Percentiles rank a stretch among this genome's conserved stretches.
phyloP scores from a whole-genome alignment of 2,113 vertebrate species.

The Xenopus tropicalis region DNA sequence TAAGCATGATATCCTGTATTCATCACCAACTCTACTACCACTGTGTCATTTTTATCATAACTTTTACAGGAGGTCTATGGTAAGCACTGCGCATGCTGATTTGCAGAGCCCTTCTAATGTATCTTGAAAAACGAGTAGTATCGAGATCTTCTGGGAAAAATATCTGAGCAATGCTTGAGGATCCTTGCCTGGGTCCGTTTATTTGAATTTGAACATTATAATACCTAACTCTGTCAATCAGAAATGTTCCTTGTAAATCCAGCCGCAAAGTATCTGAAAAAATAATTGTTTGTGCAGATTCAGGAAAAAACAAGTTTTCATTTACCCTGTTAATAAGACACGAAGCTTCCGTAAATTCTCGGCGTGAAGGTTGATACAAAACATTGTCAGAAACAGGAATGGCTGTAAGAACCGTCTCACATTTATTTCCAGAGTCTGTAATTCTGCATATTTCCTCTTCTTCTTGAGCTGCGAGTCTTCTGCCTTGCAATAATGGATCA shows the following conservation, averaged over 20 bases:
- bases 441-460: neutral
- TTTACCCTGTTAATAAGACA: neutral
- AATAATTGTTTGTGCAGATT: neutral
- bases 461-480: neutral
- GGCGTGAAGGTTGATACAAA: neutral
- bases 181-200: neutral
- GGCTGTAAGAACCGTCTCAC: neutral
- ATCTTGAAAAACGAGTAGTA: neutral
- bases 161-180: neutral
- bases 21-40: too few species aligned
- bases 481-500: neutral
- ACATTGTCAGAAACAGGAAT: neutral
- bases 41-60: too few species aligned
- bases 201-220: neutral
- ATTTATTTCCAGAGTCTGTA: neutral
- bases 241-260: neutral
- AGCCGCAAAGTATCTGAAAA: neutral
- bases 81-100: neutral
- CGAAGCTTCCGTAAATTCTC: neutral
- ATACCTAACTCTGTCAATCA: neutral
- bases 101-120: neutral
- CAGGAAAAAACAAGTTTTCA: neutral
- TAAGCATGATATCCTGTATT: too few species aligned
- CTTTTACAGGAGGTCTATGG: neutral
- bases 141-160: neutral